Evolutionary conservation across 2,113 vertebrate species (phyloP).

Genomic region (Takifugu flavidus): DNA sequence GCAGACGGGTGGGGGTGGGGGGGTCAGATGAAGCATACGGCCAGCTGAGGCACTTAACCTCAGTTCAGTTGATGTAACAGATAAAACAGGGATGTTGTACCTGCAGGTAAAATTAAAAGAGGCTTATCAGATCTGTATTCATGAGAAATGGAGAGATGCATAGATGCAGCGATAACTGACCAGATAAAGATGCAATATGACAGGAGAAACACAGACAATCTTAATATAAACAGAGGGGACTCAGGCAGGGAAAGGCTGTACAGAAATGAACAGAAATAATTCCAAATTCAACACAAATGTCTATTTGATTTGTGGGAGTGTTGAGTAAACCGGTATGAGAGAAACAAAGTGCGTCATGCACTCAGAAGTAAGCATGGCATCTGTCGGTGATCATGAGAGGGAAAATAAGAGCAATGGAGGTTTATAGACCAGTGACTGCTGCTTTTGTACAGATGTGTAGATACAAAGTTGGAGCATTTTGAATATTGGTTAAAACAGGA

Average conservation of each 20-base stretch:
- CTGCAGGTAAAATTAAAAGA: conserved; percentile 4
- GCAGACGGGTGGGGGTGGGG: conserved; percentile 13
- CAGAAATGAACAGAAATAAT: neutral
- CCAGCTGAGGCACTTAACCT: conserved; percentile 25
- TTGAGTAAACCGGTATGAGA: too few species aligned
- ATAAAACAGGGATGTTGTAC: neutral
- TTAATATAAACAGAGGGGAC: neutral
- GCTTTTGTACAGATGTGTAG: too few species aligned
- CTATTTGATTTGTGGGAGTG: too few species aligned
- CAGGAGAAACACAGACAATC: neutral
- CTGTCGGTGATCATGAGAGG: too few species aligned
- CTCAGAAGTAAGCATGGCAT: too few species aligned
- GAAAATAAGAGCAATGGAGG: too few species aligned
- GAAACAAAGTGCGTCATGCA: too few species aligned
- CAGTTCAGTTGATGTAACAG: conserved; percentile 27
- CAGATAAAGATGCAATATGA: too few species aligned
- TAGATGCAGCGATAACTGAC: conserved; percentile 5
- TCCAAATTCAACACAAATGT: too few species aligned
- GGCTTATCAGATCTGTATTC: conserved; percentile 11
- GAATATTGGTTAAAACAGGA: too few species aligned
- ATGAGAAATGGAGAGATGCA: conserved; percentile 1
- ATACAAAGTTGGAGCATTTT: too few species aligned
- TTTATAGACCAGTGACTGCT: too few species aligned
- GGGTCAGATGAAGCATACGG: conserved; percentile 20
- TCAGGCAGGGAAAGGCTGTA: neutral